Evolutionary conservation across 1,140 invertebrate species (phyloP).

Genomic region (Plectrocnemia conspersa): DNA sequence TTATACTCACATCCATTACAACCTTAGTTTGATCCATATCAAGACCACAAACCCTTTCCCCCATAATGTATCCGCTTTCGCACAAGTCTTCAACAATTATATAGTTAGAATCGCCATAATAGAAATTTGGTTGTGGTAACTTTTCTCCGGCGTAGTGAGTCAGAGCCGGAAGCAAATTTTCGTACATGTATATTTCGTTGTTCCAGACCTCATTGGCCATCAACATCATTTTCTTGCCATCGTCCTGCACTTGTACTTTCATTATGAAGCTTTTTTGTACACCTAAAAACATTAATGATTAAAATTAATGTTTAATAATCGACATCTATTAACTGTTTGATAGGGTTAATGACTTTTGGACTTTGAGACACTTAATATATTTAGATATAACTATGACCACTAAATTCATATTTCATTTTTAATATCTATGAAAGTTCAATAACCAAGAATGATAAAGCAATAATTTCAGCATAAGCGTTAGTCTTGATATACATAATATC

Average conservation of each 20-base stretch:
- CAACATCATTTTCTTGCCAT: slow-evolving; percentile 12
- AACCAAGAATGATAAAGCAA: too few species aligned
- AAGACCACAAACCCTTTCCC: slow-evolving; percentile 38
- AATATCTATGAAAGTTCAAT: too few species aligned
- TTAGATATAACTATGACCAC: too few species aligned
- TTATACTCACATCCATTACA: slow-evolving; percentile 37
- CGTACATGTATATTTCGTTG: slow-evolving; percentile 39
- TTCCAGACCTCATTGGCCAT: slow-evolving; percentile 35
- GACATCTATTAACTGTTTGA: too few species aligned
- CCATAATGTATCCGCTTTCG: slow-evolving; percentile 37
- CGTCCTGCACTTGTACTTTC: slow-evolving; percentile 32
- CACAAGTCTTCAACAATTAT: slow-evolving; percentile 48
- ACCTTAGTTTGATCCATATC: slow-evolving; percentile 43
- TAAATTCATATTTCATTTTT: too few species aligned
- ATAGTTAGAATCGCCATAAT: slow-evolving; percentile 35
- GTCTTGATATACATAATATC: too few species aligned
- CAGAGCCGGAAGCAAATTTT: slow-evolving; percentile 33
- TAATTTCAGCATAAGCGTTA: too few species aligned
- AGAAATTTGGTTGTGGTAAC: slow-evolving; percentile 32
- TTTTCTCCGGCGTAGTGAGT: slow-evolving; percentile 8
- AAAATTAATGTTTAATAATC: too few species aligned
- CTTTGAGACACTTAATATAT: too few species aligned
- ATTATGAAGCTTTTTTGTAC: slow-evolving; percentile 38
- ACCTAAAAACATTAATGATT: too few species aligned
- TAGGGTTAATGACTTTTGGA: too few species aligned